These are phyloP conservation scores for Gallirallus australis DNA, from an alignment of 2,797 vertebrate species.

Conservation along the genomic window DNA sequence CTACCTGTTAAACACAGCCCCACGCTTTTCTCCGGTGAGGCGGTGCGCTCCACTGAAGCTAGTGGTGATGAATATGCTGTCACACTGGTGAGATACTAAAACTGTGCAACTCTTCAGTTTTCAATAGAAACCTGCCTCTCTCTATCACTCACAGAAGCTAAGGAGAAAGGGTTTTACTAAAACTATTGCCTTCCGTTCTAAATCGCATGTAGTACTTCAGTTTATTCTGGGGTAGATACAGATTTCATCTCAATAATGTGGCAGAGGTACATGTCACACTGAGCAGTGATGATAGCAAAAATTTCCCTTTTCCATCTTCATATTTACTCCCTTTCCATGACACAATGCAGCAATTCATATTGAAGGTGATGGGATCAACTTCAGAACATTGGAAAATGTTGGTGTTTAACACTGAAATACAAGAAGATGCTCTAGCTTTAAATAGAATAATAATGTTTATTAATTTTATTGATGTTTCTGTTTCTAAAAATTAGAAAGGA, in stretches of 20 bases:
- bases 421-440: background rate
- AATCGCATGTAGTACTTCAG: background rate
- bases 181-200: background rate
- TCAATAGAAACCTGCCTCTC: background rate
- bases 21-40: background rate
- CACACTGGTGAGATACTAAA: background rate
- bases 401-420: background rate
- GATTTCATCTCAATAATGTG: fast-evolving
- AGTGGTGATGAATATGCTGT: background rate
- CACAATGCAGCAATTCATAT: background rate
- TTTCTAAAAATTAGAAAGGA: background rate
- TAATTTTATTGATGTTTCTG: background rate
- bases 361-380: background rate
- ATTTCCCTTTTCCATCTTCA: background rate
- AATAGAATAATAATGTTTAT: background rate
- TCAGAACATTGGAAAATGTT: background rate
- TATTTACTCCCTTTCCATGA: background rate
- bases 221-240: background rate
- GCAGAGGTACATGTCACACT: background rate
- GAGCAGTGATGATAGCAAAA: background rate
- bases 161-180: background rate
- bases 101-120: background rate
- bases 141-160: background rate
- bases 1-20: background rate
- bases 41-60: background rate